A percentile compares a stretch with the other conserved stretches of the same genome.
Evolutionary conservation across 1,140 invertebrate genomes (phyloP).

Genomic region (Musca vetustissima): DNA sequence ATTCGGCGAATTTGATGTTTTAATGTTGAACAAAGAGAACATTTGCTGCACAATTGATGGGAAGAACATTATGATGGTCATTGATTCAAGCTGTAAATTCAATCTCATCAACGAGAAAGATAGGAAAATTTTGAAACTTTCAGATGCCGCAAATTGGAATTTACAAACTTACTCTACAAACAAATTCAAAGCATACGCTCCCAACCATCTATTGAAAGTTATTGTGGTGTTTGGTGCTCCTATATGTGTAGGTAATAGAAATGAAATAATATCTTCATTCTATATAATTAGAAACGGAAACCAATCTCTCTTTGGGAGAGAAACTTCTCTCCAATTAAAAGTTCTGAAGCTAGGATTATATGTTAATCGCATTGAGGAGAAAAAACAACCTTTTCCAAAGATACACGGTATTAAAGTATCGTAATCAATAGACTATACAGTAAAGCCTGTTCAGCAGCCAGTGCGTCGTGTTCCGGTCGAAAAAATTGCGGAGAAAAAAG

Average conservation of each 20-base stretch:
- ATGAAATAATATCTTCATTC: neutral
- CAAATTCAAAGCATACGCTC: constrained; percentile 19
- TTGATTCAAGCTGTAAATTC: constrained; percentile 20
- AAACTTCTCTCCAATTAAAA: constrained; percentile 36
- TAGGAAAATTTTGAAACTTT: too few relatives aligned
- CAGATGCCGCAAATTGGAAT: constrained; percentile 9
- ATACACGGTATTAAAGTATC: constrained; percentile 2
- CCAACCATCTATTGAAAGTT: neutral
- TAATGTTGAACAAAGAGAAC: constrained; percentile 1
- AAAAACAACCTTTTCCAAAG: constrained; percentile 1
- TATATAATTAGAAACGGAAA: neutral
- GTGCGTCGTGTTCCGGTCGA: neutral
- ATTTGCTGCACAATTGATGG: constrained; percentile 13
- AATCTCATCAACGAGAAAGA: constrained; percentile 20
- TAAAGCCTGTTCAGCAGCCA: constrained; percentile 20
- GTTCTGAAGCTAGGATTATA: neutral
- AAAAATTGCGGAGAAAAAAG: neutral
- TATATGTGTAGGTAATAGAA: neutral
- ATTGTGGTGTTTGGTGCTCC: constrained; percentile 1
- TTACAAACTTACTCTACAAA: neutral
- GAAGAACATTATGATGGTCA: constrained; percentile 1
- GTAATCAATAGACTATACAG: constrained; percentile 4
- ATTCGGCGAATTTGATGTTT: neutral
- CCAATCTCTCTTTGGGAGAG: constrained; percentile 1
- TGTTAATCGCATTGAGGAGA: constrained; percentile 1